Percentiles rank a stretch among this genome's conserved stretches.
phyloP scores from a whole-genome alignment of 2,113 vertebrate genomes.

The Mus pahari region DNA sequence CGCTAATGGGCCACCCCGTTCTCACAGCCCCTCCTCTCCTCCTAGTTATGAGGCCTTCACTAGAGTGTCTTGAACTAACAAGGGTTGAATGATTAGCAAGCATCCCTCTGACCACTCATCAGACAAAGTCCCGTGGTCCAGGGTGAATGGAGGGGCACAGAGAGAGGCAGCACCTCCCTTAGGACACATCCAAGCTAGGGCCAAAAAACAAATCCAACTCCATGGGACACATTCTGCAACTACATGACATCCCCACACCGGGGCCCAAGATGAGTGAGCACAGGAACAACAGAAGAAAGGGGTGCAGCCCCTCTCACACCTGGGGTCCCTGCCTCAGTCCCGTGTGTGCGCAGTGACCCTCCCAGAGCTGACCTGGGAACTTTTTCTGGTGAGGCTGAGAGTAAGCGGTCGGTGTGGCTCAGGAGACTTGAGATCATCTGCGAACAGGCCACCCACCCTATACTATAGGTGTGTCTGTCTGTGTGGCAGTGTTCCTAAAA shows the following conservation, averaged over 20 bases:
- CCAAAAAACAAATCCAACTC: background rate
- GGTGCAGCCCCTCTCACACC: background rate
- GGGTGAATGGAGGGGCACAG: rapidly evolving
- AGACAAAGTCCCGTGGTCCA: rapidly evolving
- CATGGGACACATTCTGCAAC: rapidly evolving
- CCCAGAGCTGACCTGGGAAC: rapidly evolving
- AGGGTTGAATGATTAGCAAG: rapidly evolving
- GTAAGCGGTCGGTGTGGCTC: rapidly evolving
- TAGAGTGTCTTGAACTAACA: rapidly evolving
- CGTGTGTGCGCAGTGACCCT: rapidly evolving
- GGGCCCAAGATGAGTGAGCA: background rate
- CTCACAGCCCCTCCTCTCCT: background rate
- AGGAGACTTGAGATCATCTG: background rate
- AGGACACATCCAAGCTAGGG: background rate
- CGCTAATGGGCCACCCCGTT: background rate
- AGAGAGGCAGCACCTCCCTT: background rate
- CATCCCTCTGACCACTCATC: rapidly evolving
- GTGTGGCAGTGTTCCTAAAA: too few relatives aligned
- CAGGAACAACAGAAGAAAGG: rapidly evolving
- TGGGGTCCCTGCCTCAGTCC: rapidly evolving
- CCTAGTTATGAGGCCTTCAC: rapidly evolving
- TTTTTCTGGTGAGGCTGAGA: rapidly evolving
- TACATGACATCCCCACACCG: background rate
- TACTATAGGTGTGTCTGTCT: background rate
- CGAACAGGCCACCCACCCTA: background rate